Percentiles rank a stretch among this genome's conserved stretches.
These are phyloP conservation scores for Falco naumanni DNA, from an alignment of 2,797 vertebrate species.

Conservation along the genomic window DNA sequence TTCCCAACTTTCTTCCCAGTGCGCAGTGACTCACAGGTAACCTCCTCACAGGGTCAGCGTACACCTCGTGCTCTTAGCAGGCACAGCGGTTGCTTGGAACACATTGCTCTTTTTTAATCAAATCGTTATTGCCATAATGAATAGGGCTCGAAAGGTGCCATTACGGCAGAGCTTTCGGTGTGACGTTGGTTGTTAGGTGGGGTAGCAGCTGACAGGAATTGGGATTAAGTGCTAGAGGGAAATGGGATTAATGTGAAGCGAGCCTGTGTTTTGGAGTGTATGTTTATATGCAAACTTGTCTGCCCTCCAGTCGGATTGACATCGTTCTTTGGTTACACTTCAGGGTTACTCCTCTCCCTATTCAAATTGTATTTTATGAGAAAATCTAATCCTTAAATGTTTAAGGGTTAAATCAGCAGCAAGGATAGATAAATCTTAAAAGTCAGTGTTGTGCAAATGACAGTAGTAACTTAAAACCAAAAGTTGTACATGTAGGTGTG, in stretches of 20 bases:
- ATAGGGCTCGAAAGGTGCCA: background rate
- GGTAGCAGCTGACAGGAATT: background rate
- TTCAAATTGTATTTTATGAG: background rate
- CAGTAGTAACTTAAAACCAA: background rate
- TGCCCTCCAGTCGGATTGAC: background rate
- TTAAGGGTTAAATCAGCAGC: background rate
- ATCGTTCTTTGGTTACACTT: background rate
- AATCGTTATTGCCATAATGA: background rate
- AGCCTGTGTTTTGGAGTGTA: background rate
- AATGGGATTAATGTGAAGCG: background rate
- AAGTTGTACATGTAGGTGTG: background rate
- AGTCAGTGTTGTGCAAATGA: background rate
- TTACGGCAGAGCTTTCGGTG: background rate
- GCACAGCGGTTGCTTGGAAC: background rate
- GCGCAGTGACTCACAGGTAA: background rate
- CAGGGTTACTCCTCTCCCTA: background rate
- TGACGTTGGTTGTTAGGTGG: background rate
- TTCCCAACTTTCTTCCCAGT: background rate
- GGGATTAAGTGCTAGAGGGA: background rate
- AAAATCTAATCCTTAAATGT: background rate
- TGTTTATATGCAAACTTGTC: rapidly evolving
- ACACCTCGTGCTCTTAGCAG: background rate
- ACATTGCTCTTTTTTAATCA: background rate
- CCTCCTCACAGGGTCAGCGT: rapidly evolving
- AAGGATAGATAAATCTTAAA: background rate